These are phyloP conservation scores for Ophion costatus DNA, from an alignment of 2,888 invertebrate genomes.

Conservation along the genomic window DNA sequence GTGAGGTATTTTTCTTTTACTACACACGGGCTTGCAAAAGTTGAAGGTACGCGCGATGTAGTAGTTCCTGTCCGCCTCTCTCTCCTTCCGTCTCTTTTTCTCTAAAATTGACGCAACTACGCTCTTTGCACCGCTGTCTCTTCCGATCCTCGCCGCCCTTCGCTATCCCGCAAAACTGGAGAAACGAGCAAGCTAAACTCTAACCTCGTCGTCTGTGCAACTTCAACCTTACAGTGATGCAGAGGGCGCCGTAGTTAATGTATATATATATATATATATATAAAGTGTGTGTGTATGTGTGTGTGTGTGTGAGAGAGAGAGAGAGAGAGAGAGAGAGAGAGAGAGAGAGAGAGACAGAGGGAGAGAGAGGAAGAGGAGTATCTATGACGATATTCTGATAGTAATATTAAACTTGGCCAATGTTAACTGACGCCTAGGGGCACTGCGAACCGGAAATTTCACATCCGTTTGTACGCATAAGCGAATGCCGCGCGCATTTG, in stretches of 20 bases:
- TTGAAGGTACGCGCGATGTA: constrained; percentile 50
- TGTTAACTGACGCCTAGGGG: constrained; percentile 71
- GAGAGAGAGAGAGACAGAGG: background rate
- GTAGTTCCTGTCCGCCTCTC: constrained; percentile 28
- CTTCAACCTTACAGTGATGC: constrained; percentile 27
- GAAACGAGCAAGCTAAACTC: constrained; percentile 41
- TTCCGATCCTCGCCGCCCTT: background rate
- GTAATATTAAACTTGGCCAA: constrained; percentile 76
- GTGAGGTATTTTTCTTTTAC: constrained; percentile 50
- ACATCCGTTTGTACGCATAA: constrained; percentile 48
- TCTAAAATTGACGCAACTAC: constrained; percentile 39
- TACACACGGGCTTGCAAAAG: constrained; percentile 42
- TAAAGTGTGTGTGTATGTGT: too few species aligned
- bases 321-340: too few species aligned
- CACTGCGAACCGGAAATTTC: constrained; percentile 56
- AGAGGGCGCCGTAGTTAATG: too few species aligned
- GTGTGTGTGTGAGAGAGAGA: too few species aligned
- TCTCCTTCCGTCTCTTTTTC: background rate
- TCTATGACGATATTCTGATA: constrained; percentile 74
- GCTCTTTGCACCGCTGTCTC: constrained; percentile 8
- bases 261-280: too few species aligned
- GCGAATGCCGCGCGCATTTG: constrained; percentile 6
- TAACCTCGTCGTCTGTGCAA: constrained; percentile 33
- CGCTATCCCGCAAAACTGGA: constrained; percentile 16
- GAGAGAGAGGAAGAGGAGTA: background rate